Conservation (phyloP, 2,113 vertebrate species). For the Oreochromis spilurus region DNA sequence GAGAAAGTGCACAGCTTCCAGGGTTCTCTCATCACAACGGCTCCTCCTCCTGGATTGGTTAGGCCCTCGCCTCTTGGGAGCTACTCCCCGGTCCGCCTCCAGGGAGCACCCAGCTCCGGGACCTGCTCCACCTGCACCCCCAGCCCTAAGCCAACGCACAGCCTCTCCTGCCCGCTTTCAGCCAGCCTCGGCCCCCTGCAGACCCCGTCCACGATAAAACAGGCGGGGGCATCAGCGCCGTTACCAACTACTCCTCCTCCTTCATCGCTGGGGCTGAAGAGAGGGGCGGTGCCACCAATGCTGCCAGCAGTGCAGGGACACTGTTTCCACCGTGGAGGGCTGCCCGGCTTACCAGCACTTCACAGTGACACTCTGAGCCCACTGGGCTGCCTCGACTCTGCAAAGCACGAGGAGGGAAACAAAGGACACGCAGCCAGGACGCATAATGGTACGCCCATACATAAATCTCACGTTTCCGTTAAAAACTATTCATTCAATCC, state of each 20-base stretch:
- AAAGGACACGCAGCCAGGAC: constrained; percentile 68
- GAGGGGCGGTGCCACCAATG: constrained; percentile 18
- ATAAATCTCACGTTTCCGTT: background rate
- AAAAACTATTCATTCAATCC: background rate
- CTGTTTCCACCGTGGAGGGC: constrained; percentile 68
- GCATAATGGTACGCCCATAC: constrained; percentile 74
- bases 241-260: constrained; percentile 41
- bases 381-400: constrained; percentile 60
- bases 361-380: constrained; percentile 56
- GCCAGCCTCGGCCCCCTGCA: constrained; percentile 46
- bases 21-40: constrained; percentile 37
- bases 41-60: constrained; percentile 69
- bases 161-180: constrained; percentile 65
- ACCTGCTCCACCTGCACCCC: constrained; percentile 82
- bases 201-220: constrained; percentile 7
- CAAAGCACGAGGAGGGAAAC: constrained; percentile 61
- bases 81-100: constrained; percentile 86
- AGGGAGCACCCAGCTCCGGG: constrained; percentile 73
- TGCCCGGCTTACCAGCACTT: constrained; percentile 59
- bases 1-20: constrained; percentile 70
- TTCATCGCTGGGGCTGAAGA: constrained; percentile 38
- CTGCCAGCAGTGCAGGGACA: constrained; percentile 65
- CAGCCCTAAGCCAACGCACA: constrained; percentile 60
- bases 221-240: background rate
- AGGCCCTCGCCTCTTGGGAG: constrained; percentile 91